phyloP scores from a whole-genome alignment of 2,888 invertebrate genomes.

The Lasioglossum malachurum region DNA sequence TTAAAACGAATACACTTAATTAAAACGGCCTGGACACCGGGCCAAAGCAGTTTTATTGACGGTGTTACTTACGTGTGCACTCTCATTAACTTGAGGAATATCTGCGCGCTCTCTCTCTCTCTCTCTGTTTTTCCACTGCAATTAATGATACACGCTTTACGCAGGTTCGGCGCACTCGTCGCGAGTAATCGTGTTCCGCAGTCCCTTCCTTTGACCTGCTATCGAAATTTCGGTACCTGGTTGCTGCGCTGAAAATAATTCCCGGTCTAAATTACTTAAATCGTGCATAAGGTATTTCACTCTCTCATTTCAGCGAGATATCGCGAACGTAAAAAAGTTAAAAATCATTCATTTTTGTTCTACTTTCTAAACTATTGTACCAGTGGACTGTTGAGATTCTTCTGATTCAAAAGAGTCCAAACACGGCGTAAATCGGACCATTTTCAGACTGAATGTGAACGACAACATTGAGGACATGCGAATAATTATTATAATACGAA shows the following conservation, averaged over 20 bases:
- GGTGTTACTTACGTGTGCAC: conserved; percentile 28
- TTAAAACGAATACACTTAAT: conserved; percentile 68
- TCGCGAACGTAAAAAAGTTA: too few relatives aligned
- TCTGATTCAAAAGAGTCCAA: neutral
- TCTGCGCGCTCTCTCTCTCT: neutral
- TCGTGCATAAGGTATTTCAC: neutral
- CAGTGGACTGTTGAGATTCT: neutral
- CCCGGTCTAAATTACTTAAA: neutral
- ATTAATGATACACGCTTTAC: neutral
- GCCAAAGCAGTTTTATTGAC: conserved; percentile 70
- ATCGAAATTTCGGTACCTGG: neutral
- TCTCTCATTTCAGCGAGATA: too few relatives aligned
- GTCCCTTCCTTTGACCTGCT: neutral
- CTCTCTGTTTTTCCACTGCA: neutral
- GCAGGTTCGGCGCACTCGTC: neutral
- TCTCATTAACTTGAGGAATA: conserved; percentile 49
- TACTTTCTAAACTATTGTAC: neutral
- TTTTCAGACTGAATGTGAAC: neutral
- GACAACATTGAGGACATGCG: neutral
- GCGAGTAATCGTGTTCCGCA: neutral
- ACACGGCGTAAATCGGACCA: neutral
- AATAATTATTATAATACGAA: neutral
- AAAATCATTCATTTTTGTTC: too few relatives aligned
- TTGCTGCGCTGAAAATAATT: neutral
- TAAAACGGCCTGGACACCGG: conserved; percentile 63